Percentiles rank a stretch among this genome's conserved stretches.
Conservation (phyloP, 1,140 invertebrate genomes). For the Triops cancriformis region DNA sequence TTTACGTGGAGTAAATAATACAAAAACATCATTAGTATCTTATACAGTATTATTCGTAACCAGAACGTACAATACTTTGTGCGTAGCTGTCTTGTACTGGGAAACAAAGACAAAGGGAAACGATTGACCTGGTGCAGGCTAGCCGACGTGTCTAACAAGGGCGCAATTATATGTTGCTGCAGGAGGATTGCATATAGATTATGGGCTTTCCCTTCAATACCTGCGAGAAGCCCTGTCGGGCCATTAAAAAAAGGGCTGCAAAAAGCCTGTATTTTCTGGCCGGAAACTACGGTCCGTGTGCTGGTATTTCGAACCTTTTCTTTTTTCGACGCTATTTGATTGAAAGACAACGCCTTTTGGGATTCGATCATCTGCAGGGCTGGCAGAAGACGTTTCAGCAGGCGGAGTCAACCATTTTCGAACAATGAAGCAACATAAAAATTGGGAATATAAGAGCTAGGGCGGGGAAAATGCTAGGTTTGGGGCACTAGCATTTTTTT, state of each 20-base stretch:
- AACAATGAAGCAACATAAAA: background rate
- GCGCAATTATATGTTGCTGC: background rate
- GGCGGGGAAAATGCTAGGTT: background rate
- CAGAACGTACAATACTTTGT: background rate
- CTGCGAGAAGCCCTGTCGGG: background rate
- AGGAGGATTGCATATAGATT: background rate
- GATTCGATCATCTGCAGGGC: background rate
- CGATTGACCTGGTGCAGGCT: background rate
- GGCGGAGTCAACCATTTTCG: background rate
- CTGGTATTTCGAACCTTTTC: background rate
- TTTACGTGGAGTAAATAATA: too few species aligned
- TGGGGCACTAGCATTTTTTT: background rate
- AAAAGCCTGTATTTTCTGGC: background rate
- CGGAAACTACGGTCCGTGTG: background rate
- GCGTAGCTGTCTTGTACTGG: background rate
- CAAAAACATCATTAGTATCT: too few species aligned
- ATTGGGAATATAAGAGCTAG: background rate
- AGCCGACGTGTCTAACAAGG: background rate
- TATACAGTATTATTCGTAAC: too few species aligned
- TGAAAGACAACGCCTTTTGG: conserved; percentile 1
- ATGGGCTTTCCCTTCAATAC: background rate
- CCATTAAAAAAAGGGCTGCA: background rate
- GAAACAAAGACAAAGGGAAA: background rate
- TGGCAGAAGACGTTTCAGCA: background rate
- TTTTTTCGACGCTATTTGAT: background rate